Conservation (phyloP, 2,113 vertebrate species). For the Corapipo altera region DNA sequence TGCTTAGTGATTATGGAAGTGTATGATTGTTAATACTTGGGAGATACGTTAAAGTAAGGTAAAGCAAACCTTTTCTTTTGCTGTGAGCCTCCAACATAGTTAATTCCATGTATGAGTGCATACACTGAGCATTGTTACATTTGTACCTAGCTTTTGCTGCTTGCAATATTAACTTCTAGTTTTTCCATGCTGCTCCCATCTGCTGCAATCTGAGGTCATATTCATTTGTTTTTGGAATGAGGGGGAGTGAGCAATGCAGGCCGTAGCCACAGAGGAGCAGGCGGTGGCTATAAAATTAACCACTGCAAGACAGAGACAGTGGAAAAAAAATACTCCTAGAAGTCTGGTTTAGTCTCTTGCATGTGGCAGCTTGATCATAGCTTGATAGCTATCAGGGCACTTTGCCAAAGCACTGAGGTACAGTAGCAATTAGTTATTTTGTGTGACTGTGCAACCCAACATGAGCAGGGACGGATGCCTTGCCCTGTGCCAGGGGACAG, state of each 20-base stretch:
- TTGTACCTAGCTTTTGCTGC: slow-evolving; percentile 10
- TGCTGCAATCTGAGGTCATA: background rate
- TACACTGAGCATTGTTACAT: background rate
- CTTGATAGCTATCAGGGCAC: background rate
- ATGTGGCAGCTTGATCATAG: background rate
- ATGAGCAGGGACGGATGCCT: background rate
- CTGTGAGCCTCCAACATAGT: background rate
- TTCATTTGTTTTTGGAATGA: slow-evolving; percentile 52
- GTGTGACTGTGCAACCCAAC: background rate
- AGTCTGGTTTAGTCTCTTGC: background rate
- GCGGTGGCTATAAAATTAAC: background rate
- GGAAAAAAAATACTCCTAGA: background rate
- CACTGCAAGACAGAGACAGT: background rate
- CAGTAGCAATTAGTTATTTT: background rate
- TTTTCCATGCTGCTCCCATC: slow-evolving; percentile 16
- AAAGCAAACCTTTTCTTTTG: background rate
- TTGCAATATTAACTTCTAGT: background rate
- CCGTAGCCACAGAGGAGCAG: slow-evolving; percentile 14
- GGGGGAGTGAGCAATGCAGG: slow-evolving; percentile 1
- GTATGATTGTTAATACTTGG: background rate
- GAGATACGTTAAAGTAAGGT: background rate
- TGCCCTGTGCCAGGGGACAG: background rate
- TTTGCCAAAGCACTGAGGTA: background rate
- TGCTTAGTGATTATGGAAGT: background rate
- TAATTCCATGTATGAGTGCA: background rate